A percentile compares a stretch with the other conserved stretches of the same genome.
phyloP scores from a whole-genome alignment of 2,888 invertebrate species.

The Odontomyia ornata region DNA sequence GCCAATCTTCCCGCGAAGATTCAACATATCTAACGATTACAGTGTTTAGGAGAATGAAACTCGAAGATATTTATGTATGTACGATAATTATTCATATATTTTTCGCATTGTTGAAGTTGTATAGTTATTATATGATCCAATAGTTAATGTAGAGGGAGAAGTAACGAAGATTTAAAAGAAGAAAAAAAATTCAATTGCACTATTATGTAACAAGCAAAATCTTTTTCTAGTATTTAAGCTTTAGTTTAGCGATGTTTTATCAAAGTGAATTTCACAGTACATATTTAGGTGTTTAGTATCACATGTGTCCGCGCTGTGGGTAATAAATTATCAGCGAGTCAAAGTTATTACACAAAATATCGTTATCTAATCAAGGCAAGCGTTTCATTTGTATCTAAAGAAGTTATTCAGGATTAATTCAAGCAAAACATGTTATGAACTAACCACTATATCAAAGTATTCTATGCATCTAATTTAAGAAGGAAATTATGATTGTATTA shows the following conservation, averaged over 20 bases:
- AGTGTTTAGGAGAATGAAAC: not conserved
- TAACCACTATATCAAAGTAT: constrained; percentile 32
- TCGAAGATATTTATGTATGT: constrained; percentile 8
- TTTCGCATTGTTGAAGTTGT: constrained; percentile 35
- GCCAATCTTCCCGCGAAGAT: constrained; percentile 13
- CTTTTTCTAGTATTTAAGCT: not conserved
- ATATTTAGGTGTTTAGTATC: no score
- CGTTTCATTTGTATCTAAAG: not conserved
- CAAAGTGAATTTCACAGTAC: not conserved
- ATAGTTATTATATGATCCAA: constrained; percentile 7
- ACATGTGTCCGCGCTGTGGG: no score
- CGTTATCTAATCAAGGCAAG: not conserved
- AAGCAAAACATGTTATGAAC: constrained; percentile 33
- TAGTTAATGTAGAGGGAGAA: no score
- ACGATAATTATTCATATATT: constrained; percentile 26
- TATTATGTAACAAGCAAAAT: constrained; percentile 1
- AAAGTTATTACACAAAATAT: no score
- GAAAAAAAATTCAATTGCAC: not conserved
- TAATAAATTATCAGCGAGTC: no score
- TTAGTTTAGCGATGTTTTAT: constrained; percentile 14
- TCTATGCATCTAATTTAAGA: constrained; percentile 17
- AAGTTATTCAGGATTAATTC: not conserved
- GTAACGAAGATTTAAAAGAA: not conserved
- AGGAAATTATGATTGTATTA: constrained; percentile 37
- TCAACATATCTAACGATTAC: constrained; percentile 27